phyloP scores from a whole-genome alignment of 2,888 invertebrate species.

The Trichopoda pennipes region DNA sequence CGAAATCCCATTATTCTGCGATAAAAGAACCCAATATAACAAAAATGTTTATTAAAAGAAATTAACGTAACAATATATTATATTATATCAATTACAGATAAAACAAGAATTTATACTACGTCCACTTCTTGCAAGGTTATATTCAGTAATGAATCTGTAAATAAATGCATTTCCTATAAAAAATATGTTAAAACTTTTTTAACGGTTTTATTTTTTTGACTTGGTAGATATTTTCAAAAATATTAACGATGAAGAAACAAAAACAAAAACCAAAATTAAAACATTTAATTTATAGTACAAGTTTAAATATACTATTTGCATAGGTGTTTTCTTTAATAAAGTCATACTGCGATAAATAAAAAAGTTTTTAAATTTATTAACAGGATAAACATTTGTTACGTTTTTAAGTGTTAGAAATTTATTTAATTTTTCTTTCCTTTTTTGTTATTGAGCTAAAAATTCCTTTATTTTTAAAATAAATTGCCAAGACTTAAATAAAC shows the following conservation, averaged over 20 bases:
- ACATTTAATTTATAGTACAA: neutral
- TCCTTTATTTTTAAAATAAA: slow-evolving; percentile 38
- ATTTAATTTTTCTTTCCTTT: neutral
- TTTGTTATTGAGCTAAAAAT: neutral
- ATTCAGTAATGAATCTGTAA: too few species aligned
- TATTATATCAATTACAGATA: too few species aligned
- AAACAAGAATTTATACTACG: too few species aligned
- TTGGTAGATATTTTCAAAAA: too few species aligned
- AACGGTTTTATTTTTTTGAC: too few species aligned
- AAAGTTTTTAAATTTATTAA: slow-evolving; percentile 40
- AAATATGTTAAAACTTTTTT: too few species aligned
- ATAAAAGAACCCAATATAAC: too few species aligned
- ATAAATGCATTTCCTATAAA: too few species aligned
- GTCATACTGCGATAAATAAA: slow-evolving; percentile 12
- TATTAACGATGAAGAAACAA: neutral
- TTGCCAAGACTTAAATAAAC: slow-evolving; percentile 54
- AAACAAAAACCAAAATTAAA: neutral
- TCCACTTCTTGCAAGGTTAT: too few species aligned
- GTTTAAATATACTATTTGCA: neutral
- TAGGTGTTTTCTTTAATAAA: slow-evolving; percentile 12
- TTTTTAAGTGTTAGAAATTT: neutral
- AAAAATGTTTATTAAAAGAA: too few species aligned
- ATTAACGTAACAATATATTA: too few species aligned
- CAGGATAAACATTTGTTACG: neutral
- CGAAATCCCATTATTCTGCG: too few species aligned